A percentile compares a stretch with the other conserved stretches of the same genome.
Conservation (phyloP, 35 echinoderm and acorn worm genomes). For the Stichopus chloronotus region DNA sequence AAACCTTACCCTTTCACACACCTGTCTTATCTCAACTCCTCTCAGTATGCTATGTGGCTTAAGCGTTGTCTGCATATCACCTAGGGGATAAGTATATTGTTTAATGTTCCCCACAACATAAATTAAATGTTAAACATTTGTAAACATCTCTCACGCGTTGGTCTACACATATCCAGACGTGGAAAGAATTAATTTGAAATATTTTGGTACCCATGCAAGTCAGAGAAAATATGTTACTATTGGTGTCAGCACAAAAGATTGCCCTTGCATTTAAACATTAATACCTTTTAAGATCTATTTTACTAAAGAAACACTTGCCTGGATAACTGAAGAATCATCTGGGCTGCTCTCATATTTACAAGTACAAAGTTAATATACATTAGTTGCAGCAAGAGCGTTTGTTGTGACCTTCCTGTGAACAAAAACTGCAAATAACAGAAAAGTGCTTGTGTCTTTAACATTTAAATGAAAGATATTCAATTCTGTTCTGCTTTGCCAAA, state of each 20-base stretch:
- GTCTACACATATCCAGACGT: too few relatives aligned
- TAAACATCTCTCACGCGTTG: too few relatives aligned
- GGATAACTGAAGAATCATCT: not conserved
- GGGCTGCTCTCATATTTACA: not conserved
- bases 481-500: conserved; percentile 9
- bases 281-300: not conserved
- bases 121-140: too few relatives aligned
- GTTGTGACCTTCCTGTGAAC: not conserved
- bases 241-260: not conserved
- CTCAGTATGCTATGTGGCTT: too few relatives aligned
- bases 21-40: too few relatives aligned
- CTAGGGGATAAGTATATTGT: too few relatives aligned
- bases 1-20: too few relatives aligned
- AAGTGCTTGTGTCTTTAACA: conserved; percentile 4
- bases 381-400: not conserved
- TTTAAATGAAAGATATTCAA: not conserved
- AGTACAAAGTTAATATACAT: too few relatives aligned
- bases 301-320: not conserved
- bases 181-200: too few relatives aligned
- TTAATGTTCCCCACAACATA: too few relatives aligned
- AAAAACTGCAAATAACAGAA: conserved; percentile 1
- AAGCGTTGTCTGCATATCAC: too few relatives aligned
- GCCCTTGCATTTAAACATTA: not conserved
- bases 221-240: not conserved
- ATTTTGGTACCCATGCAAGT: too few relatives aligned